phyloP scores from a whole-genome alignment of 2,797 vertebrate species.

The Amazona finschi region DNA sequence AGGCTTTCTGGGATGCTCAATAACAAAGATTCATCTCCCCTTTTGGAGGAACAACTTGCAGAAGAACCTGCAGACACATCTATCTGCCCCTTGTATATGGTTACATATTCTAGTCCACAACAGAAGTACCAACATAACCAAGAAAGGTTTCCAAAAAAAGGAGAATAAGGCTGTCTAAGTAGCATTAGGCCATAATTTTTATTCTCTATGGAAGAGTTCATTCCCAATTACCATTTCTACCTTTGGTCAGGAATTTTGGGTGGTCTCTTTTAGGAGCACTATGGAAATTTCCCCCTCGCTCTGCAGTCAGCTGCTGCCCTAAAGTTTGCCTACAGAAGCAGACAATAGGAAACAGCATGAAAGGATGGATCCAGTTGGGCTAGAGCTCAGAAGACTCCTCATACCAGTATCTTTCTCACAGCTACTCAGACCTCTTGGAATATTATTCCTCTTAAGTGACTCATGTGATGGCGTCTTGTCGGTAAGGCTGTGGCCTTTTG shows the following conservation, averaged over 20 bases:
- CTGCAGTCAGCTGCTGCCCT: background rate
- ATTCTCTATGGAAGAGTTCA: background rate
- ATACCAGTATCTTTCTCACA: background rate
- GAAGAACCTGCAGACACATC: background rate
- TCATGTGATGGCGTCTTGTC: background rate
- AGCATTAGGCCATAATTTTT: background rate
- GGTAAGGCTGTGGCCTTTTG: background rate
- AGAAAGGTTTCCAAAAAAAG: background rate
- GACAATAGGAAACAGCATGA: background rate
- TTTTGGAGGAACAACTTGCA: background rate
- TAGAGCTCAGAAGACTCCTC: background rate
- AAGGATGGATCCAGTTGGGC: background rate
- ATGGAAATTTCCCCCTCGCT: background rate
- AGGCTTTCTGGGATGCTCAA: background rate
- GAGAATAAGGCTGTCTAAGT: background rate
- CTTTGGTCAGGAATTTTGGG: background rate
- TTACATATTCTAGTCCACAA: background rate
- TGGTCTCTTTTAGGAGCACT: background rate
- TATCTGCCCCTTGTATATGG: background rate
- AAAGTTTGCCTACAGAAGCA: background rate
- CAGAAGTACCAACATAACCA: background rate
- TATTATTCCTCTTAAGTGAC: background rate
- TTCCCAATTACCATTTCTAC: background rate
- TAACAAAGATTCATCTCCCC: background rate
- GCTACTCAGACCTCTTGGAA: background rate